phyloP scores from a whole-genome alignment of 1,140 invertebrate species.

The Danaus plexippus region DNA sequence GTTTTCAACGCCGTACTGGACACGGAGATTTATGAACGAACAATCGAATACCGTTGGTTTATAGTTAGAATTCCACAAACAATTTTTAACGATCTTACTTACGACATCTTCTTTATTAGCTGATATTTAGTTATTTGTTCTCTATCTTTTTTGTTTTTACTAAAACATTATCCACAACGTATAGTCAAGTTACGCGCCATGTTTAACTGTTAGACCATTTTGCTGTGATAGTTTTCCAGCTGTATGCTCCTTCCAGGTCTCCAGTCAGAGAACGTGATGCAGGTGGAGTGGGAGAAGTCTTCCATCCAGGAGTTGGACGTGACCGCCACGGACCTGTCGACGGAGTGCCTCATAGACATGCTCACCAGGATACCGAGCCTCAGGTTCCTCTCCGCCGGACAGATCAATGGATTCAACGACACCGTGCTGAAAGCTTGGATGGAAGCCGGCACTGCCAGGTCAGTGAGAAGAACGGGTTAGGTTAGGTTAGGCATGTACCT shows the following conservation, averaged over 20 bases:
- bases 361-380: conserved; percentile 89
- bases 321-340: conserved; percentile 95
- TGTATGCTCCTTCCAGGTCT: conserved; percentile 74
- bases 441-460: conserved; percentile 86
- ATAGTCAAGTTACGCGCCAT: too few relatives aligned
- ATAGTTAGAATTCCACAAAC: too few relatives aligned
- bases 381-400: conserved; percentile 93
- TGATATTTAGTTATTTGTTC: too few relatives aligned
- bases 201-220: too few relatives aligned
- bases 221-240: neutral
- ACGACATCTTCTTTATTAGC: too few relatives aligned
- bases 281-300: conserved; percentile 98
- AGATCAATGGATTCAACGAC: conserved; percentile 98
- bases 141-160: too few relatives aligned
- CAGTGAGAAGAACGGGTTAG: conserved; percentile 2
- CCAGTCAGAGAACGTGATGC: conserved; percentile 91
- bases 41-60: too few relatives aligned
- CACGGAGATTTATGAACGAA: neutral
- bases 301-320: conserved; percentile 95
- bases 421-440: conserved; percentile 91
- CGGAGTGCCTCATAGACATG: conserved; percentile 95
- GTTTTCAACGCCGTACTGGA: neutral
- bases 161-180: too few relatives aligned
- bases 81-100: too few relatives aligned
- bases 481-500: too few relatives aligned